These are phyloP conservation scores for Entomobrya proxima DNA, from an alignment of 2,888 invertebrate species.

Conservation along the genomic window DNA sequence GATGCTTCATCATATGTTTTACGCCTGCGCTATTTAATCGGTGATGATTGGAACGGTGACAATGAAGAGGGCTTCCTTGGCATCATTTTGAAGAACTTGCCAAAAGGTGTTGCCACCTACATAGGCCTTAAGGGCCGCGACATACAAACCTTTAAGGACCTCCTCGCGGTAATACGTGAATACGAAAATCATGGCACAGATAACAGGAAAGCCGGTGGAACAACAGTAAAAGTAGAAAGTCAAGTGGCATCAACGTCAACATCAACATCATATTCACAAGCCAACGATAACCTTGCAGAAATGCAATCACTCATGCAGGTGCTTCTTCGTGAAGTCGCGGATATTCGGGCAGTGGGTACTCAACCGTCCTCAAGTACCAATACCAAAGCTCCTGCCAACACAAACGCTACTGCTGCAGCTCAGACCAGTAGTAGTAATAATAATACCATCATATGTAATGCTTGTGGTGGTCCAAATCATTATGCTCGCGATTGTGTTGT, in stretches of 20 bases:
- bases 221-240: neutral
- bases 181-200: neutral
- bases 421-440: too few species aligned
- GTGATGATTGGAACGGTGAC: slow-evolving; percentile 13
- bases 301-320: neutral
- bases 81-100: neutral
- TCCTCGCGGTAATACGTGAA: neutral
- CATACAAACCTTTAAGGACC: neutral
- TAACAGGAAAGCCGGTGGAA: neutral
- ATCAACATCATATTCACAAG: neutral
- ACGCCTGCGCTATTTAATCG: neutral
- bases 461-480: too few species aligned
- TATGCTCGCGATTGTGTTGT: too few species aligned
- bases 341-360: neutral
- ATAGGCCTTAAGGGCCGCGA: neutral
- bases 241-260: too few species aligned
- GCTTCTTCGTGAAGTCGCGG: neutral
- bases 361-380: too few species aligned
- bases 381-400: too few species aligned
- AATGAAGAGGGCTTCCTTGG: neutral
- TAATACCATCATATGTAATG: too few species aligned
- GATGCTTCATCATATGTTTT: neutral
- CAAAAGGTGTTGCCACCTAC: slow-evolving; percentile 8
- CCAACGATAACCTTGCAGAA: neutral
- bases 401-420: too few species aligned